These are phyloP conservation scores for Brachionus calyciflorus DNA, from an alignment of 1,140 invertebrate genomes.

Conservation along the genomic window DNA sequence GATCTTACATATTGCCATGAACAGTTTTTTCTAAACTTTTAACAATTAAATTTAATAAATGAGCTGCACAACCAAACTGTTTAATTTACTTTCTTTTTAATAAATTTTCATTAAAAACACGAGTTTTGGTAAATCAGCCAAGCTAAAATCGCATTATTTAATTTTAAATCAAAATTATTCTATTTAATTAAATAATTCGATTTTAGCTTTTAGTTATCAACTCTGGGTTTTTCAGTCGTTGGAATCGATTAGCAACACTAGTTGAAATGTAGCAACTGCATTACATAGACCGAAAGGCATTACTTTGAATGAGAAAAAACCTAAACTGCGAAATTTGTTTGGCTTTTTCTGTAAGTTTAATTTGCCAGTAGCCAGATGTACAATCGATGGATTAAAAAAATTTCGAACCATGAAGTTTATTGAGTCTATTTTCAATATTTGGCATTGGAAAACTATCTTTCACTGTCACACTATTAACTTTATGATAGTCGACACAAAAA, in stretches of 20 bases:
- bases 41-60: conserved; percentile 24
- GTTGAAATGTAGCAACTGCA: conserved; percentile 60
- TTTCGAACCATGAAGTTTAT: conserved; percentile 6
- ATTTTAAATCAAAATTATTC: no score
- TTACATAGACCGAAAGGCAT: conserved; percentile 61
- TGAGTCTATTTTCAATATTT: conserved; percentile 12
- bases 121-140: background rate
- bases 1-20: no score
- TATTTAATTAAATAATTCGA: no score
- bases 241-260: no score
- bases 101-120: background rate
- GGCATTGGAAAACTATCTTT: conserved; percentile 38
- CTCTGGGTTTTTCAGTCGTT: no score
- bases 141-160: background rate
- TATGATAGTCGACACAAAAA: conserved; percentile 30
- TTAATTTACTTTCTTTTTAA: background rate
- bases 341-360: conserved; percentile 50
- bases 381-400: conserved; percentile 54
- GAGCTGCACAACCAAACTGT: conserved; percentile 8
- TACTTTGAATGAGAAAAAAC: background rate
- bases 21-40: background rate
- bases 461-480: conserved; percentile 8
- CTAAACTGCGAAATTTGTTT: conserved; percentile 49
- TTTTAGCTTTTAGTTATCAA: no score
- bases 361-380: conserved; percentile 56